Base-by-base conservation (phyloP, 2,113 vertebrate species). In the Epinephelus moara region DNA sequence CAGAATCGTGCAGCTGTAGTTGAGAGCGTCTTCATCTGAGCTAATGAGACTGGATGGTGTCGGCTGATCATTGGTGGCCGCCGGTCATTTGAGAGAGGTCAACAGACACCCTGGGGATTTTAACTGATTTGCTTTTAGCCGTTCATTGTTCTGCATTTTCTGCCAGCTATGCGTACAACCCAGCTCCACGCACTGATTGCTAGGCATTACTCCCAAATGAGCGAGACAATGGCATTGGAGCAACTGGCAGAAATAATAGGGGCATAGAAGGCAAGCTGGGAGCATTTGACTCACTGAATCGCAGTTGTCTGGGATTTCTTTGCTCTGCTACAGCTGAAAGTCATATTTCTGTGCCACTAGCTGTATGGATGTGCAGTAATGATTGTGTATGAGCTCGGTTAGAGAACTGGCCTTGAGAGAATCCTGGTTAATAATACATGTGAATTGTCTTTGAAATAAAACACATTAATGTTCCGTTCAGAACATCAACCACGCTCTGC, bases 1-100 rank as follows among this genome's bases (percentile, higher is more conserved):
- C 90, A 89, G 74, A 79, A 87, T 87, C 79, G 80, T 89, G 90
- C 85, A 89, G 88, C 84, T 91, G 87, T 79, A 75, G 77, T 56
- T 49, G 23, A 68, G 80, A 73, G 68, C 11, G 18, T 80, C 63
- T 62, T 89, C 69, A 67, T 71, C 62, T 60, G 19, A 45, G 80
- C 70, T 87, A 70, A 86, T 81, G 71, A 80, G 78, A 63, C 80
- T 87, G 10, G 0, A 40, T 50, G 40, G 56, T 68, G 61, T 42
- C 42, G 61, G 21, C 75, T 25, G 56, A 85, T 81, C 79, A 73
- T 77, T 62, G 70, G 47, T 56, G 80, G 59, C 70, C 59, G 19
- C 70, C 59, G 19, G 60, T 81, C 81, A 52, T 89, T 82, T 80
- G 70, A 75, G 81, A 64, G 86, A 76, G 68, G 55, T 81, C 75